Conservation (phyloP, 2,888 invertebrate genomes). For the Nephrotoma guestfalica region DNA sequence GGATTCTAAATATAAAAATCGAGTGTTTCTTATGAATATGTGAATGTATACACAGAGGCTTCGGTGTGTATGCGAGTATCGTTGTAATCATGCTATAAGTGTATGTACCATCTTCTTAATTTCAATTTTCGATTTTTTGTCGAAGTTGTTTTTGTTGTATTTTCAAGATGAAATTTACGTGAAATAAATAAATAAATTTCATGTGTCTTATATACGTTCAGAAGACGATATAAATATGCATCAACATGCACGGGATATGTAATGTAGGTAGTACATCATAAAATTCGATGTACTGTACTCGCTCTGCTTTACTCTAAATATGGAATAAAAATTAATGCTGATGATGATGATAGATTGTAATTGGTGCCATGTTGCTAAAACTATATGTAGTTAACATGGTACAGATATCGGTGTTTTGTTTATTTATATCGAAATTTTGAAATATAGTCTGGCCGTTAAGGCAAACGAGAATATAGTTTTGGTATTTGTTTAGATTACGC, state of each 20-base stretch:
- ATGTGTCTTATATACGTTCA: not conserved
- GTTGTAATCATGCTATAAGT: not conserved
- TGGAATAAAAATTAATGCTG: not conserved
- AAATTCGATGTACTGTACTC: not conserved
- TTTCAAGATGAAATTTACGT: not conserved
- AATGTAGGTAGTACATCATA: not conserved
- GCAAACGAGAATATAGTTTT: not conserved
- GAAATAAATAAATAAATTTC: not conserved
- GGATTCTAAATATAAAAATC: not conserved
- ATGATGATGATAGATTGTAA: not conserved
- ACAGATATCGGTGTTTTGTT: not conserved
- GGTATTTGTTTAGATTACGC: not conserved
- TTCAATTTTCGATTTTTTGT: not conserved
- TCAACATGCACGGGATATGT: not conserved
- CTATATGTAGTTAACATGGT: not conserved
- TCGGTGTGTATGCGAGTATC: not conserved
- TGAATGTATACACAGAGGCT: not conserved
- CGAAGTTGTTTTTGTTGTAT: not conserved
- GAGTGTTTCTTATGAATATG: not conserved
- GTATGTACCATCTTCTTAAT: not conserved
- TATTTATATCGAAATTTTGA: not conserved
- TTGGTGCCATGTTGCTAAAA: not conserved
- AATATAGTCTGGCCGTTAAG: not conserved
- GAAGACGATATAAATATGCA: not conserved
- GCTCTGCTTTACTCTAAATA: not conserved